A percentile compares a stretch with the other conserved stretches of the same genome.
phyloP scores from a whole-genome alignment of 1,140 invertebrate genomes.

The Campoletis sonorensis region DNA sequence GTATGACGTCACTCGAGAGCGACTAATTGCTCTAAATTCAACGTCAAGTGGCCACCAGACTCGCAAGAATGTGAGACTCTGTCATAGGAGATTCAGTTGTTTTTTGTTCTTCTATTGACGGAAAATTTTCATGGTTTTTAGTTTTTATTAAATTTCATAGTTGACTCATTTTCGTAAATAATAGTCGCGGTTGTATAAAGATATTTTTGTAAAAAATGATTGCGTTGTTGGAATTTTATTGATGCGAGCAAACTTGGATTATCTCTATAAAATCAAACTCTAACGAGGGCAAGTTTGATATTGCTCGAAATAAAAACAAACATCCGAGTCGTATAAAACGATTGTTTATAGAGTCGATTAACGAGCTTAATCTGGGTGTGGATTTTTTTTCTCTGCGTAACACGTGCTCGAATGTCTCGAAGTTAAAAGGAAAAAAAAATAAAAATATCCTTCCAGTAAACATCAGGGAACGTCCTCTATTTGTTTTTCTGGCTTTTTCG shows the following conservation, averaged over 20 bases:
- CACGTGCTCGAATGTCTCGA: constrained; percentile 7
- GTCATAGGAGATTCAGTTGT: constrained; percentile 46
- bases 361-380: constrained; percentile 44
- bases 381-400: constrained; percentile 12
- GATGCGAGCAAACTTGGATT: too few species aligned
- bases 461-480: too few species aligned
- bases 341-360: constrained; percentile 47
- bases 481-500: too few species aligned
- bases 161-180: not conserved
- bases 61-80: constrained; percentile 56
- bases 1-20: constrained; percentile 59
- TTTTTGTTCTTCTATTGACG: not conserved
- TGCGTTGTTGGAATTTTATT: too few species aligned
- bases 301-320: not conserved
- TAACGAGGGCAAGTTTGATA: too few species aligned
- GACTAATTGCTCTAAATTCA: constrained; percentile 70
- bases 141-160: not conserved
- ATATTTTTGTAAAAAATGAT: too few species aligned
- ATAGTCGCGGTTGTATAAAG: too few species aligned
- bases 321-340: not conserved
- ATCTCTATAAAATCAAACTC: too few species aligned
- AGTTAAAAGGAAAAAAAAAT: too few species aligned
- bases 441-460: too few species aligned
- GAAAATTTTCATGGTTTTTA: not conserved
- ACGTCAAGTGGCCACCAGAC: constrained; percentile 55